A percentile compares a stretch with the other conserved stretches of the same genome.
Evolutionary conservation across 37 sponge, comb jelly and placozoan species (phyloP).

Genomic region (Eunapius fragilis): DNA sequence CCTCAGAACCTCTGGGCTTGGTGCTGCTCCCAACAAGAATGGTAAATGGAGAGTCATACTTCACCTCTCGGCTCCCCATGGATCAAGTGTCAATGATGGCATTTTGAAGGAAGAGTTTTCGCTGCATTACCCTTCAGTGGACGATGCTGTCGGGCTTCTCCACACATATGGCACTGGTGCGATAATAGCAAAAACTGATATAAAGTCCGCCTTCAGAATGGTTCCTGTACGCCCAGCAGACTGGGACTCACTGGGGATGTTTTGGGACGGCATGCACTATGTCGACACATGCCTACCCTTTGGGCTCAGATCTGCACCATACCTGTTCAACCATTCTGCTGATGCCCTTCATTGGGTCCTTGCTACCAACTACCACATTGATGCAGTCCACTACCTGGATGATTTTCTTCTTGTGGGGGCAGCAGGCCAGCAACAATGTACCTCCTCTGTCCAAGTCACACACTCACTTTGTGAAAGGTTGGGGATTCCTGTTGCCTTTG

Average conservation of each 20-base stretch:
- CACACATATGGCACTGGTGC: slow-evolving; percentile 4
- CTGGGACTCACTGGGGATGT: slow-evolving; percentile 6
- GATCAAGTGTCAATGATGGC: not conserved
- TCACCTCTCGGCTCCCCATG: not conserved
- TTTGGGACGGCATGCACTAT: slow-evolving; percentile 24
- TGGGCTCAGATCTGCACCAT: slow-evolving; percentile 32
- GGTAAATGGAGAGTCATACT: not conserved
- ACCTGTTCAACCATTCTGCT: slow-evolving; percentile 7
- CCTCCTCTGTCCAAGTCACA: no score
- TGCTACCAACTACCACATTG: not conserved
- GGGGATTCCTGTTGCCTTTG: no score
- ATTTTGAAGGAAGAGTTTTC: slow-evolving; percentile 4
- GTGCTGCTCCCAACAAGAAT: slow-evolving; percentile 8
- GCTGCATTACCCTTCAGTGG: not conserved
- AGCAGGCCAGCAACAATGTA: no score
- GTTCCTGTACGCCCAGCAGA: slow-evolving; percentile 27
- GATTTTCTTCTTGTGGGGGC: no score
- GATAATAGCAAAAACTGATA: not conserved
- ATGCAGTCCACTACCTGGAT: not conserved
- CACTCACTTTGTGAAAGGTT: no score
- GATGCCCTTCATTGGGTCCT: no score
- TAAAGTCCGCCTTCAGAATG: slow-evolving; percentile 25
- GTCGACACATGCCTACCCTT: slow-evolving; percentile 33
- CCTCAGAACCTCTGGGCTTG: slow-evolving; percentile 2
- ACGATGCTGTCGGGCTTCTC: not conserved